A percentile compares a stretch with the other conserved stretches of the same genome.
Evolutionary conservation across 2,113 vertebrate genomes (phyloP).

Genomic region (Oplegnathus fasciatus): DNA sequence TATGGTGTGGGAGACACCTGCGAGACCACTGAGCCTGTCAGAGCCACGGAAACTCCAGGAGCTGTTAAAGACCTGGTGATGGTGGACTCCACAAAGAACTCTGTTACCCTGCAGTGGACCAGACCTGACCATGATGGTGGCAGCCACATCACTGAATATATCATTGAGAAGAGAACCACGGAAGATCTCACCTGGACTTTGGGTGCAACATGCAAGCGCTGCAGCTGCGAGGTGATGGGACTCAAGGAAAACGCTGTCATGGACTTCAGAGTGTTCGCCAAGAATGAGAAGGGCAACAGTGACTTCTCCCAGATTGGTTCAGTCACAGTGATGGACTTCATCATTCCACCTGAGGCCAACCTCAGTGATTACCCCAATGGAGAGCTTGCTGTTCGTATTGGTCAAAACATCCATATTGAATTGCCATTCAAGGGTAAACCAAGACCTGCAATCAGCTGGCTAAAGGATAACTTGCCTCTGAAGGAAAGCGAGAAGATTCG

Average conservation of each 20-base stretch:
- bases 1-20: slow-evolving; percentile 94
- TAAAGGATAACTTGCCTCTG: slow-evolving; percentile 93
- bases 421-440: slow-evolving; percentile 98
- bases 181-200: slow-evolving; percentile 89
- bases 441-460: slow-evolving; percentile 92
- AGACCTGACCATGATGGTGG: slow-evolving; percentile 97
- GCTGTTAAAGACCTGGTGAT: slow-evolving; percentile 90
- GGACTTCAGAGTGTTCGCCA: slow-evolving; percentile 95
- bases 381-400: slow-evolving; percentile 92
- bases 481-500: slow-evolving; percentile 95
- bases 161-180: slow-evolving; percentile 92
- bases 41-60: slow-evolving; percentile 94
- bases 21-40: slow-evolving; percentile 92
- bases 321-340: slow-evolving; percentile 92
- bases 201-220: slow-evolving; percentile 90
- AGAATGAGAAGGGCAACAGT: slow-evolving; percentile 96
- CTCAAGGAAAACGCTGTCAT: slow-evolving; percentile 91
- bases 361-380: slow-evolving; percentile 93
- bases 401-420: slow-evolving; percentile 94
- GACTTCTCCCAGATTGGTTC: slow-evolving; percentile 92
- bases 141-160: slow-evolving; percentile 94
- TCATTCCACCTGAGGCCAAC: slow-evolving; percentile 93
- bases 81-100: slow-evolving; percentile 94
- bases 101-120: slow-evolving; percentile 92
- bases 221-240: slow-evolving; percentile 90